A percentile compares a stretch with the other conserved stretches of the same genome.
phyloP scores from a whole-genome alignment of 2,888 invertebrate species.

The Mesorhabditis belari region DNA sequence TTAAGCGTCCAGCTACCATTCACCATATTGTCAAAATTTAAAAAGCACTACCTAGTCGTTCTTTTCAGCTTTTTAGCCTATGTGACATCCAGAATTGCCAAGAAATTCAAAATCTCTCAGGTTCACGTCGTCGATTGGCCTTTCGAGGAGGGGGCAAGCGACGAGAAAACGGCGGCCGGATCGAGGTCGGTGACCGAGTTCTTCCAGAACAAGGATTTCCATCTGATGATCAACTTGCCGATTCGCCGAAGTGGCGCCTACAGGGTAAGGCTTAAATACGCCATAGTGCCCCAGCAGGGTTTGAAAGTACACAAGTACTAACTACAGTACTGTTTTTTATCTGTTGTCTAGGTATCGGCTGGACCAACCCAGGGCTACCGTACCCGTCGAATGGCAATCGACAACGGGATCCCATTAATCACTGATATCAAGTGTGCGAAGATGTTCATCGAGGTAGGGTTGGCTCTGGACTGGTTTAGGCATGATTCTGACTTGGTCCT shows the following conservation, averaged over 20 bases:
- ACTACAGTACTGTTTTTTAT: too few relatives aligned
- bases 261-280: too few relatives aligned
- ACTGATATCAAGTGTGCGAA: constrained; percentile 98
- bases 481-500: too few relatives aligned
- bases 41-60: too few relatives aligned
- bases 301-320: too few relatives aligned
- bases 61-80: too few relatives aligned
- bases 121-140: constrained; percentile 92
- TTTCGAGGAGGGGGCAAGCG: constrained; percentile 73
- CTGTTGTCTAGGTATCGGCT: too few relatives aligned
- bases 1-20: too few relatives aligned
- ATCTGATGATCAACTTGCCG: constrained; percentile 93
- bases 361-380: constrained; percentile 49
- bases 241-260: constrained; percentile 84
- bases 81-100: too few relatives aligned
- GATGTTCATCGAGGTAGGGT: constrained; percentile 77
- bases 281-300: too few relatives aligned
- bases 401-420: constrained; percentile 91
- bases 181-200: constrained; percentile 72
- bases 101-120: background rate
- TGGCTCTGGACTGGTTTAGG: too few relatives aligned
- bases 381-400: constrained; percentile 88
- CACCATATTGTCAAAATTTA: too few relatives aligned
- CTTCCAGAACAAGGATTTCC: constrained; percentile 84
- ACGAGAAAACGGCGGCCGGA: constrained; percentile 53